These are phyloP conservation scores for Meloidogyne hapla DNA, from an alignment of 1,140 invertebrate species.

Conservation along the genomic window DNA sequence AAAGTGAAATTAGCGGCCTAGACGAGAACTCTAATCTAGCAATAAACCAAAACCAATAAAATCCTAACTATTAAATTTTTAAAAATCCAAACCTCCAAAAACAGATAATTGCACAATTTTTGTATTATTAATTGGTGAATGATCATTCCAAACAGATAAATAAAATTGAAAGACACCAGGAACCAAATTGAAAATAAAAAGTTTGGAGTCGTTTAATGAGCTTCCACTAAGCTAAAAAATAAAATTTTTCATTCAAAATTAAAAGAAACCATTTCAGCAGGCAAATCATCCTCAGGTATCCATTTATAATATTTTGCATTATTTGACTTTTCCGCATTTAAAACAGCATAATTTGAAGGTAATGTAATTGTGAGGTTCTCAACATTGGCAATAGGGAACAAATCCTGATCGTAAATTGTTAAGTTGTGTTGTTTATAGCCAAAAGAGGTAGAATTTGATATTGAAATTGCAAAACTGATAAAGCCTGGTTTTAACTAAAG, in stretches of 20 bases:
- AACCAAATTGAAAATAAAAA: conserved; percentile 8
- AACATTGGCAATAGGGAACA: not conserved
- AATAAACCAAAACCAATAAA: too few relatives aligned
- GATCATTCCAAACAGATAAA: not conserved
- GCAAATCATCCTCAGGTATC: not conserved
- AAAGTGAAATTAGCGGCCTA: not conserved
- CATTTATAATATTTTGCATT: conserved; percentile 12
- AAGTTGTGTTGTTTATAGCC: conserved; percentile 7
- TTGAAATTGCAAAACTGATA: not conserved
- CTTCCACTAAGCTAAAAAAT: conserved; percentile 6
- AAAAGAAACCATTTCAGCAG: conserved; percentile 11
- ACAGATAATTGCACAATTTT: not conserved
- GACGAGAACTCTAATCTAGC: too few relatives aligned
- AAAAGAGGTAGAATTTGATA: not conserved
- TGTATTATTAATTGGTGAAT: not conserved
- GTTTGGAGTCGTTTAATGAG: not conserved
- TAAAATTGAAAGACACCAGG: conserved; percentile 13
- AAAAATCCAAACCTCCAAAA: not conserved
- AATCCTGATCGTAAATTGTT: not conserved
- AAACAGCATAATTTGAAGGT: conserved; percentile 14
- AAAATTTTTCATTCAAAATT: not conserved
- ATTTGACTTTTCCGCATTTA: not conserved
- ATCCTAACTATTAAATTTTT: too few relatives aligned
- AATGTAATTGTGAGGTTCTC: not conserved
- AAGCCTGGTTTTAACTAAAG: conserved; percentile 18